Evolutionary conservation across 1,140 invertebrate genomes (phyloP), one percentile per base, ranked within the genome.

Genomic region (Oryzaephilus surinamensis): DNA sequence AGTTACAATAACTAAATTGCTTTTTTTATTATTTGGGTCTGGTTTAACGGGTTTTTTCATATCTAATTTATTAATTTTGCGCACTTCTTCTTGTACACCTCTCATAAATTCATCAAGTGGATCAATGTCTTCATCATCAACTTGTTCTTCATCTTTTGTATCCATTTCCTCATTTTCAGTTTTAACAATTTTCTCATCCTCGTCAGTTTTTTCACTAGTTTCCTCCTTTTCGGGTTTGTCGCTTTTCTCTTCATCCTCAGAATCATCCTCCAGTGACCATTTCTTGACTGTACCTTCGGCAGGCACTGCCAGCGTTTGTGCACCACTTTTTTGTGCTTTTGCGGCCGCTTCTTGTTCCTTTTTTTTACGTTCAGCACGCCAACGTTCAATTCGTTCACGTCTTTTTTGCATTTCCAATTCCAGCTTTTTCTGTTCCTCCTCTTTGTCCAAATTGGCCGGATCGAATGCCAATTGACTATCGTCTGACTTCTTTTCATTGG

Each of bases 361-460:
- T 41, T 84, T 81, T 57, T 92, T 93, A 7, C 89, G 74, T 52
- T 91, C 86, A 2, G 81, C 80, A 43, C 90, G 67, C 89, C 90
- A 95, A 43, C 89, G 73, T 66, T 96, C 92, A 37, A 95, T 93
- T 18, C 89, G 74, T 56, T 98, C 93, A 15, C 92, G 65, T 19
- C 94, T 71, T 62, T 95, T 97, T 57, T 92, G 88, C 93, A 97
- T 98, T 70, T 97, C 93, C 11, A 84, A 66, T 59, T 98, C 95
- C 10, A 98, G 64, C 21, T 85, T 76, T 45, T 79, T 86, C 58
- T 96, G 89, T 52, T 88, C 84, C 58, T 85, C 84, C 63, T 88
- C 84, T 69, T 84, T 85, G 52, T 85, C 81, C 46, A 78, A 67
- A 61, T 78, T 77, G 21, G 79, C 75, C 23, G 77, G 75, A 57